Percentiles rank a stretch among this genome's conserved stretches.
Evolutionary conservation across 2,888 invertebrate genomes (phyloP).

Genomic region (Metallyticus violacea): DNA sequence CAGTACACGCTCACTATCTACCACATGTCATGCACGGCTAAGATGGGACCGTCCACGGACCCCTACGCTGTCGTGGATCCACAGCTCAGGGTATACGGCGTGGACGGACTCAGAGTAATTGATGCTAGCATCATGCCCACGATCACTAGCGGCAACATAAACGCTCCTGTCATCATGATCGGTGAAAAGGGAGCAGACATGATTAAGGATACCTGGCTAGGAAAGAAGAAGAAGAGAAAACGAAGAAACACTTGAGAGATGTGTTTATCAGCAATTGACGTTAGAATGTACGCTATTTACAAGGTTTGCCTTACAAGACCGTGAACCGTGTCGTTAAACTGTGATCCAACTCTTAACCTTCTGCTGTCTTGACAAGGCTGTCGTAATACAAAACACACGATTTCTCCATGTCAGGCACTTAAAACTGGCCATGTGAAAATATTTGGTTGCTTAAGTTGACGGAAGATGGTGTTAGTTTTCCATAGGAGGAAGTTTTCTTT

Average conservation of each 20-base stretch:
- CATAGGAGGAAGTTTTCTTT: too few relatives aligned
- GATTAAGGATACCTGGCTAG: slow-evolving; percentile 68
- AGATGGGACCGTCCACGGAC: slow-evolving; percentile 78
- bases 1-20: slow-evolving; percentile 88
- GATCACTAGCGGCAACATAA: slow-evolving; percentile 83
- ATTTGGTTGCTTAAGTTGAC: too few relatives aligned
- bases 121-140: slow-evolving; percentile 88
- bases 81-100: slow-evolving; percentile 70
- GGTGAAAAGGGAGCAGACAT: slow-evolving; percentile 82
- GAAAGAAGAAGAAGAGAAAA: neutral
- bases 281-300: too few relatives aligned
- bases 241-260: neutral
- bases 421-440: too few relatives aligned
- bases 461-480: too few relatives aligned
- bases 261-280: too few relatives aligned
- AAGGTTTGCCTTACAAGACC: too few relatives aligned
- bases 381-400: too few relatives aligned
- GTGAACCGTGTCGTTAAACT: too few relatives aligned
- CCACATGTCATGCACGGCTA: slow-evolving; percentile 78
- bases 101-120: slow-evolving; percentile 75
- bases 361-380: too few relatives aligned
- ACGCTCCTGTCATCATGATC: slow-evolving; percentile 85
- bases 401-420: too few relatives aligned
- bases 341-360: too few relatives aligned
- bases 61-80: slow-evolving; percentile 81